phyloP scores from a whole-genome alignment of 2,888 invertebrate genomes.

The Cerastis rubricosa region DNA sequence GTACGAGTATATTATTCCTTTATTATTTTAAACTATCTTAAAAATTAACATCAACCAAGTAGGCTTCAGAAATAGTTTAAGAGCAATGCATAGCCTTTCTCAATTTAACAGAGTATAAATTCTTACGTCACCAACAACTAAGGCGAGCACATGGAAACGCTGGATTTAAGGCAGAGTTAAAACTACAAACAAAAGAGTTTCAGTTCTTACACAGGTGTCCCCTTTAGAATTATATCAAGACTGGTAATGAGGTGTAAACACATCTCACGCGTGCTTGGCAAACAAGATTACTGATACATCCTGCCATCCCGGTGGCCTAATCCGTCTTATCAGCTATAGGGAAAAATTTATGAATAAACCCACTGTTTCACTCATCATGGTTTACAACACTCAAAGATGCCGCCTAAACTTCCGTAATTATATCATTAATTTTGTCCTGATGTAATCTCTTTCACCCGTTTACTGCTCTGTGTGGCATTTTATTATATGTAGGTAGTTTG shows the following conservation, averaged over 20 bases:
- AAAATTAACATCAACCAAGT: neutral
- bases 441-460: slow-evolving; percentile 54
- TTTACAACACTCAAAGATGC: slow-evolving; percentile 78
- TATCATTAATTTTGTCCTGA: slow-evolving; percentile 60
- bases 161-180: slow-evolving; percentile 51
- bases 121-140: slow-evolving; percentile 27
- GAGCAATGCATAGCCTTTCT: neutral
- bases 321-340: slow-evolving; percentile 84
- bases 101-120: neutral
- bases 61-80: neutral
- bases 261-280: slow-evolving; percentile 75
- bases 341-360: slow-evolving; percentile 85
- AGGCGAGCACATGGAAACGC: slow-evolving; percentile 40
- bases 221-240: slow-evolving; percentile 66
- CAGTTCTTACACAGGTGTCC: slow-evolving; percentile 62
- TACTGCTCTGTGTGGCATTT: slow-evolving; percentile 46
- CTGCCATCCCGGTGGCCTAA: slow-evolving; percentile 89
- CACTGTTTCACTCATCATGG: slow-evolving; percentile 74
- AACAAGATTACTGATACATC: slow-evolving; percentile 88
- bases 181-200: slow-evolving; percentile 61
- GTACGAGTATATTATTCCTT: neutral
- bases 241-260: slow-evolving; percentile 78
- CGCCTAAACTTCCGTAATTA: slow-evolving; percentile 67
- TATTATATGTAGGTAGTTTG: slow-evolving; percentile 20
- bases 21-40: neutral